phyloP scores from a whole-genome alignment of 2,888 invertebrate genomes.

The Eristalinus sepulchralis region DNA sequence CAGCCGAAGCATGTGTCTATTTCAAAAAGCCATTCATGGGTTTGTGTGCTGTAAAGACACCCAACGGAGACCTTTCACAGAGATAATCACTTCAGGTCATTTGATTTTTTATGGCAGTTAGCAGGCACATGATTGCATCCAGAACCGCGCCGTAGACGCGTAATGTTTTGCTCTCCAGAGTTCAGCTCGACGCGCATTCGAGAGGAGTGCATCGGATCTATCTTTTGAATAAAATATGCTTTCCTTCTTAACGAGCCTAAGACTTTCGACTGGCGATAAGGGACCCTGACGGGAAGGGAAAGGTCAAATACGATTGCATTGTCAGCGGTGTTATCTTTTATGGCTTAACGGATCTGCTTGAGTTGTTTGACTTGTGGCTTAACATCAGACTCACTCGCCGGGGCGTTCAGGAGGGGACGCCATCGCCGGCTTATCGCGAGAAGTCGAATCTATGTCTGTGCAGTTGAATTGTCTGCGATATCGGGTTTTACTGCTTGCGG shows the following conservation, averaged over 20 bases:
- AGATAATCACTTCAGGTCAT: constrained; percentile 66
- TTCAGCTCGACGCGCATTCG: constrained; percentile 1
- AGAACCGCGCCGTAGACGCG: not conserved
- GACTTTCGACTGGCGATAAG: constrained; percentile 50
- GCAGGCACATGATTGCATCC: constrained; percentile 51
- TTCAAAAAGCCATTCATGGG: constrained; percentile 18
- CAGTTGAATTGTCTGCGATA: not conserved
- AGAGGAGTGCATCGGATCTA: constrained; percentile 33
- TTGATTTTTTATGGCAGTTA: constrained; percentile 61
- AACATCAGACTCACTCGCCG: not conserved
- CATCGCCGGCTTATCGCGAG: not conserved
- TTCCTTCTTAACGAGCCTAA: constrained; percentile 46
- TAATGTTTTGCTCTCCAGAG: constrained; percentile 9
- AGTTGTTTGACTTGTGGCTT: not conserved
- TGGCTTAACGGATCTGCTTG: constrained; percentile 36
- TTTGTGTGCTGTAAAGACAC: constrained; percentile 23
- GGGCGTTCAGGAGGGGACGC: not conserved
- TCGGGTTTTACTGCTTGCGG: constrained; percentile 22
- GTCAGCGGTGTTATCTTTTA: constrained; percentile 49
- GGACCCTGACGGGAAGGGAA: constrained; percentile 31
- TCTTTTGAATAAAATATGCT: constrained; percentile 15
- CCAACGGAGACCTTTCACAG: constrained; percentile 58
- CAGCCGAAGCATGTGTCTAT: constrained; percentile 49
- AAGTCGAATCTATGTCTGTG: not conserved
- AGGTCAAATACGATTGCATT: constrained; percentile 64